A percentile compares a stretch with the other conserved stretches of the same genome.
These are phyloP conservation scores for Andrena chrysosceles DNA, from an alignment of 2,888 invertebrate species.

Conservation along the genomic window DNA sequence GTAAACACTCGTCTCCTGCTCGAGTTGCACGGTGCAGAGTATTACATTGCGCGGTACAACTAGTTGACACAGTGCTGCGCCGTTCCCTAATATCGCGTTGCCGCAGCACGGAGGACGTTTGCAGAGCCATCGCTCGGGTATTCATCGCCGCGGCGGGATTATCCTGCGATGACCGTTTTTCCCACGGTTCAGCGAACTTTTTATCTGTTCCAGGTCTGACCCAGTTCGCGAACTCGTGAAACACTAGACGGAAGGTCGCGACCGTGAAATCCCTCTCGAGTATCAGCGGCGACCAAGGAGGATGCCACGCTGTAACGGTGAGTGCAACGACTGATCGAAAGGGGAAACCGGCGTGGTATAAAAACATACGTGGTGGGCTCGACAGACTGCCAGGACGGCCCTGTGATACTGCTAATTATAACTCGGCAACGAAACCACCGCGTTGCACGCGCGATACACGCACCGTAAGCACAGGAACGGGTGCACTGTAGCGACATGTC, in stretches of 20 bases:
- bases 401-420: slow-evolving; percentile 78
- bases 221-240: slow-evolving; percentile 34
- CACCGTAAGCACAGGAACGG: neutral
- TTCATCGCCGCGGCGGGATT: neutral
- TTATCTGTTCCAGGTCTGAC: slow-evolving; percentile 12
- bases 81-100: slow-evolving; percentile 39
- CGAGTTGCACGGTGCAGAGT: slow-evolving; percentile 2
- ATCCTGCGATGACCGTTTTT: neutral
- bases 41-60: neutral
- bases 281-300: slow-evolving; percentile 16
- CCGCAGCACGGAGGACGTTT: neutral
- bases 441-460: slow-evolving; percentile 70
- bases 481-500: no score
- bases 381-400: slow-evolving; percentile 51
- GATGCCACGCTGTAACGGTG: neutral
- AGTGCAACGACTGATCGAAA: neutral
- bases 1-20: slow-evolving; percentile 14
- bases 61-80: no score
- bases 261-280: slow-evolving; percentile 52
- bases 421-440: slow-evolving; percentile 74
- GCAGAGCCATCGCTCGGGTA: neutral
- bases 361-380: slow-evolving; percentile 20
- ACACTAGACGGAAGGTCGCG: slow-evolving; percentile 36
- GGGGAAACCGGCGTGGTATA: neutral
- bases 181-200: slow-evolving; percentile 21